Base-by-base conservation (phyloP, 2,888 invertebrate species). In the Dicycla oo region DNA sequence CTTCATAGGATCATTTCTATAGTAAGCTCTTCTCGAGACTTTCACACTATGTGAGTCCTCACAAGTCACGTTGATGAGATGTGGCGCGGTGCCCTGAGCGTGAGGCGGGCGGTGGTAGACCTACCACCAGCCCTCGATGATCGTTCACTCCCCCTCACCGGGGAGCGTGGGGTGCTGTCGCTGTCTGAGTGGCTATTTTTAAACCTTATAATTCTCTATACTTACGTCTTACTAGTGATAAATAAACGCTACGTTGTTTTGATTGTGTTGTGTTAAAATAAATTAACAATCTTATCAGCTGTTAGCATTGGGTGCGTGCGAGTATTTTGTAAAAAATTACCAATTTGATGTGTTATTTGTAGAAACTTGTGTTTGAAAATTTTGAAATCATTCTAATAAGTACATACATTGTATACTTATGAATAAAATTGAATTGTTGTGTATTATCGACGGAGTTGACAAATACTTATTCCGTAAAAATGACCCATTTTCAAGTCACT, bases 21-120 rank as follows among this genome's bases (percentile, higher is more conserved):
- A 74, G 75, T 75, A 75, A 75, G 75, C 75, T 75, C 75, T 69
- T 75, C 75, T 45, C 63, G 75, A 75, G 75, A 75, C 75, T 75
- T 60, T 75, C 75, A 75, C 68, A 75, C 68, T 54, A 75, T 75
- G 75, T 75, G 69, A 75, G 75, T 69, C 63, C 69, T 75, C 75
- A 63, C 75, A 69, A 75, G 75, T 54, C 75, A 75, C 69, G 68
- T 58, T 75, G 75, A 75, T 75, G 75, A 75, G 63, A n/a, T 0
- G 62, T 75, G 75, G 75, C 58, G 69, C 58, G 58, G 75, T 75
- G 38, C 69, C 69, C 75, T 75, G 75, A 75, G 63, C 76, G 64
- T 76, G 76, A 76, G 76, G 49, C 38, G 30, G 75, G 69, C 69
- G 68, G 20, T 69, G 75, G 69, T 57, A 63, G 47, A 70, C 15